Base-by-base conservation (phyloP, 2,888 invertebrate genomes). In the Drepana falcataria region DNA sequence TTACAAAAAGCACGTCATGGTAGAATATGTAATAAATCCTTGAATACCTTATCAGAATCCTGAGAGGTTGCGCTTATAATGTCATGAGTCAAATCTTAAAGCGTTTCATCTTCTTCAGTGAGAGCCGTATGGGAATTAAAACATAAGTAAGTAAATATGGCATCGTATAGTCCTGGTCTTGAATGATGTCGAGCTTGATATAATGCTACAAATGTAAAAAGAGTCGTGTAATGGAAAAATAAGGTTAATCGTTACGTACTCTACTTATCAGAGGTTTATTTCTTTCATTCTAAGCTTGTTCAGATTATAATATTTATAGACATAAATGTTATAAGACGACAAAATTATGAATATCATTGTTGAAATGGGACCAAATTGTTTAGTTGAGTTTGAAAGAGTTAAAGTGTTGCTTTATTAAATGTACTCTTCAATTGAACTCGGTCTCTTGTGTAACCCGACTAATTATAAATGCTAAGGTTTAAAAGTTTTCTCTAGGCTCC, bases 331-430 rank as follows among this genome's bases (percentile, higher is more conserved):
- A 51, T 56, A 55, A 55, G 51, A 52, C 55, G 53, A 52, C n/a
- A 52, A 63, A 62, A 58, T 59, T 59, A 63, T 57, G 59, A 58
- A 64, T 69, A 75, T 69, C 60, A 69, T 71, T 76, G 69, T 71
- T 77, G 69, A 70, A 68, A 77, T 79, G 81, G 81, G 81, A 80
- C 81, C 81, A 81, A 79, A 70, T 55, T 60, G 66, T 63, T 55
- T 56, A 73, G 71, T 66, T 74, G 67, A 21, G 37, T 49, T 49
- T 4, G 9, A 44, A 44, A 33, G n/a, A 37, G 37, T n/a, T n/a
- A 35, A 33, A 21, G 21, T 49, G 35, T 6, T 21, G 37, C 40
- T 51, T 34, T 33, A 6, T 40, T 51, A 34, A n/a, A 7, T 49
- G 35, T 4, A 4, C 37, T 37, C 2, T 37, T 37, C 2, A 5